Evolutionary conservation across 2,888 invertebrate species (phyloP).

Genomic region (Aplocera efformata): DNA sequence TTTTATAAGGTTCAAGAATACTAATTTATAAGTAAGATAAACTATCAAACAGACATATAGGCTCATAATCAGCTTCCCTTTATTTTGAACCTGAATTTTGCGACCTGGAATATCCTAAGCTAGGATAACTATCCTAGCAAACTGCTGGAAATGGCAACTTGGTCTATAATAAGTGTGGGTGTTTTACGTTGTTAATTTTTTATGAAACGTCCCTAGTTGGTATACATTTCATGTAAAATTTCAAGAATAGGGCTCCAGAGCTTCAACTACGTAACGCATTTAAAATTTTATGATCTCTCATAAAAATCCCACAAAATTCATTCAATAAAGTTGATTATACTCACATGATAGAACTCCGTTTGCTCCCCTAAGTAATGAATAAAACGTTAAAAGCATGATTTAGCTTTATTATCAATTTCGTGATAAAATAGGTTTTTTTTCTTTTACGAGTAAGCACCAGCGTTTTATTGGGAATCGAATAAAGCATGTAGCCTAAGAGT

Average conservation of each 20-base stretch:
- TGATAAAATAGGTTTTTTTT: slow-evolving; percentile 16
- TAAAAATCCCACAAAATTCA: slow-evolving; percentile 13
- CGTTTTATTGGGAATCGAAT: slow-evolving; percentile 19
- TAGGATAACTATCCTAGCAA: too few relatives aligned
- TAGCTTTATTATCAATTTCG: slow-evolving; percentile 19
- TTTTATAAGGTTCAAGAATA: too few relatives aligned
- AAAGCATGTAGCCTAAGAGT: slow-evolving; percentile 8
- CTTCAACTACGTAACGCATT: slow-evolving; percentile 7
- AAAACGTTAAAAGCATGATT: slow-evolving; percentile 19
- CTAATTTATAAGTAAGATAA: too few relatives aligned
- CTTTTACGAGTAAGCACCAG: slow-evolving; percentile 16
- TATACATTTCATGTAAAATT: too few relatives aligned
- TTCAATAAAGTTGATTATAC: slow-evolving; percentile 17
- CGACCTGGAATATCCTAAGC: too few relatives aligned
- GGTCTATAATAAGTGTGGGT: too few relatives aligned
- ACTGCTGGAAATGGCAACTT: too few relatives aligned
- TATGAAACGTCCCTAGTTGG: too few relatives aligned
- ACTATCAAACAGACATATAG: too few relatives aligned
- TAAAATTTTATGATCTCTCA: slow-evolving; percentile 10
- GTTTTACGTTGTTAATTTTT: too few relatives aligned
- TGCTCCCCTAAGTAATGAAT: slow-evolving; percentile 19
- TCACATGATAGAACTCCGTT: slow-evolving; percentile 11
- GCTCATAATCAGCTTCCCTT: too few relatives aligned
- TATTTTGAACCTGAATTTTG: too few relatives aligned
- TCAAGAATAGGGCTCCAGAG: background rate